Evolutionary conservation across 2,113 vertebrate genomes (phyloP).

Genomic region (Trinectes maculatus): DNA sequence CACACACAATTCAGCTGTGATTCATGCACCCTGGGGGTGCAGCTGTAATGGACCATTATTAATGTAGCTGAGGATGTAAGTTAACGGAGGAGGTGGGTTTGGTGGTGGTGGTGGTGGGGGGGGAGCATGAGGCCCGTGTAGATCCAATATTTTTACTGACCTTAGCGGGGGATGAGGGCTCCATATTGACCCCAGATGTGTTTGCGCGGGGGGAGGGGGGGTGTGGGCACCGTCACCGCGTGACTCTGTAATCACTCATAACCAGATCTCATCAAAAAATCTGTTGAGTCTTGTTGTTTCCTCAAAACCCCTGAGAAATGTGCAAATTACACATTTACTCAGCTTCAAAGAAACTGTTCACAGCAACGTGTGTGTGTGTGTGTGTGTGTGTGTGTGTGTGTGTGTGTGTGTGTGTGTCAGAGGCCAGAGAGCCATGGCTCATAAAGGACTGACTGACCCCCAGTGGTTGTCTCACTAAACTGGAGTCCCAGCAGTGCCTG

Average conservation of each 20-base stretch:
- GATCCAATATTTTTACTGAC: conserved; percentile 44
- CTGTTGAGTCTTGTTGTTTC: background rate
- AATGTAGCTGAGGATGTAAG: conserved; percentile 45
- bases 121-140: background rate
- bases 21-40: conserved; percentile 57
- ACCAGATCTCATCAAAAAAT: background rate
- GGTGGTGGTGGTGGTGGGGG: background rate
- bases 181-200: conserved; percentile 69
- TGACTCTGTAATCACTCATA: conserved; percentile 7
- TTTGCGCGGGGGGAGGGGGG: conserved; percentile 17
- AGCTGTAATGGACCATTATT: conserved; percentile 61
- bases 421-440: conserved; percentile 19
- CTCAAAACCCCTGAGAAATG: conserved; percentile 9
- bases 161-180: conserved; percentile 11
- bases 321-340: background rate
- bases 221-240: background rate
- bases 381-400: background rate
- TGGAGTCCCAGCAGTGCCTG: conserved; percentile 39
- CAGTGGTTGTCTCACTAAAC: conserved; percentile 35
- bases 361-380: background rate
- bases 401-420: background rate
- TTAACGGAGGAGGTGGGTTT: conserved; percentile 25
- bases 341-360: background rate
- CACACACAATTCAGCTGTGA: conserved; percentile 68
- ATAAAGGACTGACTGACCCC: conserved; percentile 36